phyloP scores from a whole-genome alignment of 2,888 invertebrate genomes.

The Tetheella fluctuosa region DNA sequence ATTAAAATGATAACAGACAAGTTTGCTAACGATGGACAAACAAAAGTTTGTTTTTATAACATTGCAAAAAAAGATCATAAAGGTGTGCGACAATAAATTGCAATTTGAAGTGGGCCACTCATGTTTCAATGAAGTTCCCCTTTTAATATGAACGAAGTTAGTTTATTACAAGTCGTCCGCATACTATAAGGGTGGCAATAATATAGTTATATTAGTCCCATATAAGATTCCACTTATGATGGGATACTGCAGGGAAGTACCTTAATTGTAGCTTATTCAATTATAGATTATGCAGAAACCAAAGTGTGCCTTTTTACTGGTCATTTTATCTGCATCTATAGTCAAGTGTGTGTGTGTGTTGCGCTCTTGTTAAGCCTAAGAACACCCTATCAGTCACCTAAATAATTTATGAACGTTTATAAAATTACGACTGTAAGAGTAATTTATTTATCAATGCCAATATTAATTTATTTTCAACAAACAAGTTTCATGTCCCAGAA shows the following conservation, averaged over 20 bases:
- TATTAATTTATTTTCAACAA: not conserved
- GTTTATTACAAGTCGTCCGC: conserved; percentile 21
- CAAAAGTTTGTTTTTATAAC: conserved; percentile 62
- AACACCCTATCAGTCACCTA: no score
- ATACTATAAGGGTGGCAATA: not conserved
- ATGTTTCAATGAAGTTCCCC: conserved; percentile 50
- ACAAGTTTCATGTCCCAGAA: not conserved
- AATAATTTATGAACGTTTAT: no score
- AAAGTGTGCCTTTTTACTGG: no score
- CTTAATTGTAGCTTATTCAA: not conserved
- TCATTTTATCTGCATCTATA: no score
- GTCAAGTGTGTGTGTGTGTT: no score
- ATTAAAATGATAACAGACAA: conserved; percentile 39
- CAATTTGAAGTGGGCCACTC: conserved; percentile 62
- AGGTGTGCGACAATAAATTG: conserved; percentile 49
- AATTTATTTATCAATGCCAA: not conserved
- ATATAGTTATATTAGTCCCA: not conserved
- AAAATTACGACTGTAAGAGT: not conserved
- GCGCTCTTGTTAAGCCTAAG: no score
- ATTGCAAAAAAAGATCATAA: conserved; percentile 50
- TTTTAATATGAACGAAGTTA: conserved; percentile 29
- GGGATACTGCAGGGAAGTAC: not conserved
- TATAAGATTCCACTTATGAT: not conserved
- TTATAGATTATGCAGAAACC: not conserved
- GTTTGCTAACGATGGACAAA: conserved; percentile 55